Percentiles rank a stretch among this genome's conserved stretches.
These are phyloP conservation scores for Agriopis marginaria DNA, from an alignment of 2,888 invertebrate genomes.

Conservation along the genomic window DNA sequence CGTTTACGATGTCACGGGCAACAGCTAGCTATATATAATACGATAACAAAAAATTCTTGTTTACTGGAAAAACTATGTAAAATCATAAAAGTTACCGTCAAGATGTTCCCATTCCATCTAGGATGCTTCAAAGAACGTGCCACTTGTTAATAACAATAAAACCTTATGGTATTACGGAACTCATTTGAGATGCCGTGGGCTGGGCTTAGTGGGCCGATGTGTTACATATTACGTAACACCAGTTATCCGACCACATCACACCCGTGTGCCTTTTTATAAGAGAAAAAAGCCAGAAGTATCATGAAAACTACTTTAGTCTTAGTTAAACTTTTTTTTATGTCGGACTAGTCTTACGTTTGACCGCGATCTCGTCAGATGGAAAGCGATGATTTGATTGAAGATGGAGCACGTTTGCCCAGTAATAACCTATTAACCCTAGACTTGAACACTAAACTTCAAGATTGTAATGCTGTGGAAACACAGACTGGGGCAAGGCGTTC, in stretches of 20 bases:
- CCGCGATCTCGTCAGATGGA: too few relatives aligned
- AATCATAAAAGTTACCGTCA: slow-evolving; percentile 8
- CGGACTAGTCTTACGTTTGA: too few relatives aligned
- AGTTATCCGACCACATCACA: slow-evolving; percentile 2
- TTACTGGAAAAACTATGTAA: background rate
- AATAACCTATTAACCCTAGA: too few relatives aligned
- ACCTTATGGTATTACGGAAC: slow-evolving; percentile 27
- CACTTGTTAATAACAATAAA: slow-evolving; percentile 30
- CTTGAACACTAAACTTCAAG: too few relatives aligned
- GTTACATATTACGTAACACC: background rate
- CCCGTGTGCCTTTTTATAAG: background rate
- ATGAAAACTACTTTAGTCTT: background rate
- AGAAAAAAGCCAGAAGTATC: background rate
- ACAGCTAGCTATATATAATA: too few relatives aligned
- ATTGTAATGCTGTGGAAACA: too few relatives aligned
- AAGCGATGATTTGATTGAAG: too few relatives aligned
- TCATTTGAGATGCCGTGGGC: slow-evolving; percentile 27
- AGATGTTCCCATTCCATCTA: slow-evolving; percentile 6
- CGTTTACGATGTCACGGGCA: background rate
- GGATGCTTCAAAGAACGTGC: slow-evolving; percentile 20
- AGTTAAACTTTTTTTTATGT: too few relatives aligned
- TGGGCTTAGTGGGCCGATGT: slow-evolving; percentile 8
- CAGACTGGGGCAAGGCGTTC: too few relatives aligned
- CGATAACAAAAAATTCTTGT: background rate
- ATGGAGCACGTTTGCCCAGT: too few relatives aligned